These are phyloP conservation scores for Microchirus variegatus DNA, from an alignment of 2,797 vertebrate species.

Conservation along the genomic window DNA sequence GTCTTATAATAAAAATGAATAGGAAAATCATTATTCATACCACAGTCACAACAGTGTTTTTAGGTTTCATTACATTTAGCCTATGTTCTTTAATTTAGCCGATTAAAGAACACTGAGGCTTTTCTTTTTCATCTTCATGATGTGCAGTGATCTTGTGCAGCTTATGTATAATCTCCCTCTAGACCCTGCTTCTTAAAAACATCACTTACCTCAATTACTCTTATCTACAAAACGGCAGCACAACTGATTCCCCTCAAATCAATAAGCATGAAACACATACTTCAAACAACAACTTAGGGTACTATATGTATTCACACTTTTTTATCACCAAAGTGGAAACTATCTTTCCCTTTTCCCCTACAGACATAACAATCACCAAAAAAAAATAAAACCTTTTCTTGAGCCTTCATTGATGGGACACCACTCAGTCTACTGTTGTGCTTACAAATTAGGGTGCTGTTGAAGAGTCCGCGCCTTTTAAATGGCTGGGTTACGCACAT, in stretches of 20 bases:
- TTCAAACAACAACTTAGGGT: slow-evolving; percentile 10
- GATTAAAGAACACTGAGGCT: background rate
- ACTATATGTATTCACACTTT: background rate
- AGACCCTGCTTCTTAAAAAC: slow-evolving; percentile 9
- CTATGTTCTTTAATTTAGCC: no score
- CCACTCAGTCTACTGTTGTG: background rate
- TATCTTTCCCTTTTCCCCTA: background rate
- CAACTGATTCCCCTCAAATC: no score
- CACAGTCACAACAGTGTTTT: no score
- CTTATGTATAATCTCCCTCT: background rate
- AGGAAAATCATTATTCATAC: no score
- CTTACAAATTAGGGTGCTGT: slow-evolving; percentile 22
- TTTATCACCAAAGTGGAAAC: no score
- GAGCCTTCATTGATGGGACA: no score
- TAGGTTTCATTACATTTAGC: no score
- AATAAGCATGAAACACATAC: background rate
- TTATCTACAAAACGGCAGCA: no score
- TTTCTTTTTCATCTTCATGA: background rate
- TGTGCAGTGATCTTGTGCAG: background rate
- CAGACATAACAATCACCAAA: background rate
- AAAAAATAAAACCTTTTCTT: background rate
- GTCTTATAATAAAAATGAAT: no score
- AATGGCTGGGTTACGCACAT: background rate
- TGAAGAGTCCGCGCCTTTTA: slow-evolving; percentile 16
- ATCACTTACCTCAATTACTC: background rate